A percentile compares a stretch with the other conserved stretches of the same genome.
These are phyloP conservation scores for Zophobas morio DNA, from an alignment of 1,140 invertebrate genomes.

Conservation along the genomic window DNA sequence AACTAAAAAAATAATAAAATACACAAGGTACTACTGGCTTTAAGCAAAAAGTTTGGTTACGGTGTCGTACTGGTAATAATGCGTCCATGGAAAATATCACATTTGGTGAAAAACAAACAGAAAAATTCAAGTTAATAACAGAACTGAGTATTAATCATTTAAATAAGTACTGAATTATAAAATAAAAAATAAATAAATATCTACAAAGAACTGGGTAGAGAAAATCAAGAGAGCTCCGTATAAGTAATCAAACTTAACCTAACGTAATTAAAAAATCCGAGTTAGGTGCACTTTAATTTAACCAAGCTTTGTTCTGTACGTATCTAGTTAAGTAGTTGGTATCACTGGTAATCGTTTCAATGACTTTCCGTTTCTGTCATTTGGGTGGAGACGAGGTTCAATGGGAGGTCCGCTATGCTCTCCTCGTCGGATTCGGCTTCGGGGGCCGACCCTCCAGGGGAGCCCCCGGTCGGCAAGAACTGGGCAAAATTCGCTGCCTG, in stretches of 20 bases:
- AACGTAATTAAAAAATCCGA: conserved; percentile 36
- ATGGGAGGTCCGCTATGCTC: conserved; percentile 63
- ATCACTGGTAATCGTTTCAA: conserved; percentile 54
- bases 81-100: conserved; percentile 48
- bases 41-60: conserved; percentile 61
- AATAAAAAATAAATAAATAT: conserved; percentile 45
- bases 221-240: conserved; percentile 36
- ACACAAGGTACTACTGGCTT: conserved; percentile 62
- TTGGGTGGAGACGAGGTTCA: conserved; percentile 66
- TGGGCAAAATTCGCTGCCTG: conserved; percentile 58
- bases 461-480: conserved; percentile 60
- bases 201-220: conserved; percentile 30
- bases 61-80: conserved; percentile 55
- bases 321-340: conserved; percentile 43
- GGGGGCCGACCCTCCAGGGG: conserved; percentile 57
- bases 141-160: conserved; percentile 38
- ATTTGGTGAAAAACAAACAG: conserved; percentile 39
- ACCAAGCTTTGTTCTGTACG: conserved; percentile 38
- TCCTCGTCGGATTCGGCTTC: conserved; percentile 65
- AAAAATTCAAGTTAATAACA: conserved; percentile 44
- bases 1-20: conserved; percentile 58
- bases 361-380: conserved; percentile 65
- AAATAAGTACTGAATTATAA: conserved; percentile 46
- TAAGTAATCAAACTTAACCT: conserved; percentile 29
- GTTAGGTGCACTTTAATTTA: conserved; percentile 39